Base-by-base conservation (phyloP, 2,113 vertebrate genomes). In the Poicephalus meyeri region DNA sequence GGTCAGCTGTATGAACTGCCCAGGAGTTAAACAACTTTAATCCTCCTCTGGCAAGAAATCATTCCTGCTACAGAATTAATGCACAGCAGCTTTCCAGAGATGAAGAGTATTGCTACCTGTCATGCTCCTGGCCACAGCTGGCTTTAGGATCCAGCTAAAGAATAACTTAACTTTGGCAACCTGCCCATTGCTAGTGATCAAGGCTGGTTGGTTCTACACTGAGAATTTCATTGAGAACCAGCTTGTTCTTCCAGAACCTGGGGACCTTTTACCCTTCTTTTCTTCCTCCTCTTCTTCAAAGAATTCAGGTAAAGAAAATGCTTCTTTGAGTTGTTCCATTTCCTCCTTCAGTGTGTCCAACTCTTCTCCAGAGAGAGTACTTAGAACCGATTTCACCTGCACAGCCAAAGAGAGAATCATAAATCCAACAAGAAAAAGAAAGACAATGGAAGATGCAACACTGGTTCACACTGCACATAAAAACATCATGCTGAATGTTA, bases 281-380 rank as follows among this genome's bases (percentile, higher is more conserved):
- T 99, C 99, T 24, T 99, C 99, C 17, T 99, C 98, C 2, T 99
- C 99, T 58, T 99, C 99, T 8, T 99, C 99, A 55, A 98, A 99
- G 91, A 99, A 99, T 94, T 99, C 99, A 88, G 98, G 98, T 85
- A 99, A 93, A 33, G 99, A 99, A 98, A 99, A 99, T 1, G 98
- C 97, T 94, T 99, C 99, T 95, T 98, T 99, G 76, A 99, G 98
- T 46, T 97, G 96, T 5, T 99, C 97, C 85, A 99, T 95, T 69
- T 99, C 98, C 11, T 94, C 96, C 89, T 98, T 98, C 29, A 99
- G 96, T 31, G 74, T 92, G 25, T 97, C 82, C 91, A 98, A 86
- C 84, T 99, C 97, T 19, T 98, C 98, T 86, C 99, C 99, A 31
- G 98, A 99, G 31, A 99, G 88, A 10, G 99, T 97, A 80, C 97